Base-by-base conservation (phyloP, 2,113 vertebrate genomes). In the Plecturocebus donacophilus region DNA sequence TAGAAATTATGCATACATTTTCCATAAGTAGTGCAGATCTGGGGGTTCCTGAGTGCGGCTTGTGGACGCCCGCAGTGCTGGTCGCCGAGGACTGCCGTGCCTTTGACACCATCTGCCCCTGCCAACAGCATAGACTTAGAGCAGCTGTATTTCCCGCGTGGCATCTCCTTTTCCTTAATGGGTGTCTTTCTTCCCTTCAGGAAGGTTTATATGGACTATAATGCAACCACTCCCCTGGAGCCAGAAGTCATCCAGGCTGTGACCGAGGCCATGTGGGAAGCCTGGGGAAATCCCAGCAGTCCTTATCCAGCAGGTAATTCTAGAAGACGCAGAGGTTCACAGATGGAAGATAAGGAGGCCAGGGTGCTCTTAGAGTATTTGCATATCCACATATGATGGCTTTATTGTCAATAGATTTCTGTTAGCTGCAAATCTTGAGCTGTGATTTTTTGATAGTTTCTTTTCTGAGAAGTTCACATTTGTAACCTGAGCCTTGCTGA, bases 281-380 rank as follows among this genome's bases (percentile, higher is more conserved):
- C 99, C 58, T 99, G 99, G 99, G 99, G 99, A 38, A 99, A 99
- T 96, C 99, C 99, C 11, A 99, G 99, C 95, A 99, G 99, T 95
- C 97, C 97, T 19, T 99, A 99, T 79, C 95, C 97, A 0, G 98
- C 99, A 99, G 99, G 99, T 99, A 97, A 81, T 32, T 73, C 49
- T 16, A 10, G 77, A 35, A 38, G 87, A 25, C 0, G 2, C 40
- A 1, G 40, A 1, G 14, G 3, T 4, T 19, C 88, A 5, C 70
- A 12, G 81, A 3, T 49, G 17, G 16, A 6, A 23, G 47, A n/a
- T n/a, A 14, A 2, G 2, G 30, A 23, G 35, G 30, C 38, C 1
- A 80, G 12, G 58, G 56, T 4, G 0, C 32, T 30, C 32, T 16
- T 2, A 19, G 47, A 21, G 85, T 35, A 40, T 49, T 2, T 7